phyloP scores from a whole-genome alignment of 2,888 invertebrate species.

The Luperina testacea region DNA sequence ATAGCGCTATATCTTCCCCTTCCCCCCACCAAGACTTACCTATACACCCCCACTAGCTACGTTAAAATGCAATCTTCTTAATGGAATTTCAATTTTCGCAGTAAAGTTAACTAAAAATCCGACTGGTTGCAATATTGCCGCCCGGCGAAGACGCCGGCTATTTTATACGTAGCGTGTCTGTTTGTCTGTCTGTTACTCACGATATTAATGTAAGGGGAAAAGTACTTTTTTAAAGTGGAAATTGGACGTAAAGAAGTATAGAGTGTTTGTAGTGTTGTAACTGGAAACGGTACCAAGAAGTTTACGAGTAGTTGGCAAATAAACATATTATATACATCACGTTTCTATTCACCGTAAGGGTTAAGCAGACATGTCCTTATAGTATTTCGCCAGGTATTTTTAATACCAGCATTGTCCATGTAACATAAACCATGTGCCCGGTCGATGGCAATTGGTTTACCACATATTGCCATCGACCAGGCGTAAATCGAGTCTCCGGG shows the following conservation, averaged over 20 bases:
- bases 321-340: background rate
- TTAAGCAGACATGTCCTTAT: too few relatives aligned
- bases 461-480: too few relatives aligned
- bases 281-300: too few relatives aligned
- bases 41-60: constrained; percentile 60
- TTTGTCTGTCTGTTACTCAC: constrained; percentile 39
- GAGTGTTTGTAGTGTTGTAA: background rate
- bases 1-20: constrained; percentile 12
- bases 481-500: too few relatives aligned
- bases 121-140: constrained; percentile 82
- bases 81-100: constrained; percentile 89
- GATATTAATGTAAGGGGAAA: constrained; percentile 40
- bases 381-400: too few relatives aligned
- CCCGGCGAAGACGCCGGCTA: constrained; percentile 55
- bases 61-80: constrained; percentile 89
- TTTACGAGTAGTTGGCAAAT: background rate
- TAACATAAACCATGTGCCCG: too few relatives aligned
- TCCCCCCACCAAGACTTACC: constrained; percentile 42
- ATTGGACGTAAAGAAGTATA: background rate
- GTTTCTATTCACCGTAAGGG: too few relatives aligned
- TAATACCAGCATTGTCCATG: too few relatives aligned
- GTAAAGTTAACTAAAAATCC: constrained; percentile 87
- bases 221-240: background rate
- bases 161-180: constrained; percentile 34
- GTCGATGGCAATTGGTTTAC: too few relatives aligned